Percentiles rank a stretch among this genome's conserved stretches.
Conservation (phyloP, 35 echinoderm and acorn worm genomes). For the Ophiothrix spiculata region DNA sequence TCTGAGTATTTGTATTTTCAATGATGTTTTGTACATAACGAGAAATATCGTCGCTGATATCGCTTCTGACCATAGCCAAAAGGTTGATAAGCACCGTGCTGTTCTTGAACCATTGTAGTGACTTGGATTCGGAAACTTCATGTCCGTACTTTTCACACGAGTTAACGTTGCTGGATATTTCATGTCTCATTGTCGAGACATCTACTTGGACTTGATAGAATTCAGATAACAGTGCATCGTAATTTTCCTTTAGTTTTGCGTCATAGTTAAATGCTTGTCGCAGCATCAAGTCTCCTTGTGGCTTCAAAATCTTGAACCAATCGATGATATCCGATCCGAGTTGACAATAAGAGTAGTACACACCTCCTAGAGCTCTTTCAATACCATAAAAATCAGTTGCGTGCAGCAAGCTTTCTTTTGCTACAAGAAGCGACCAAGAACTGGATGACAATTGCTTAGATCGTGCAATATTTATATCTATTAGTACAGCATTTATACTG, state of each 20-base stretch:
- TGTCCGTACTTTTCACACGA: constrained; percentile 17
- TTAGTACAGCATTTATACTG: constrained; percentile 20
- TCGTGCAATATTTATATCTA: neutral
- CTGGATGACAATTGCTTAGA: neutral
- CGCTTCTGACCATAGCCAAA: neutral
- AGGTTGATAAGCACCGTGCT: constrained; percentile 25
- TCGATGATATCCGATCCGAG: neutral
- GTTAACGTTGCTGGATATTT: constrained; percentile 6
- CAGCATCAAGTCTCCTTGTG: neutral
- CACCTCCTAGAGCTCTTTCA: constrained; percentile 37
- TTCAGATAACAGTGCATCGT: neutral
- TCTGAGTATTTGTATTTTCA: neutral
- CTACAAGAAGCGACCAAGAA: constrained; percentile 18
- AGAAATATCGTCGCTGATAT: neutral
- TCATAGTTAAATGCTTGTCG: constrained; percentile 13
- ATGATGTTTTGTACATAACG: neutral
- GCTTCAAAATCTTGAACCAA: constrained; percentile 24
- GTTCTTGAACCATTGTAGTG: constrained; percentile 39
- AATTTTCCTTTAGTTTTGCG: neutral
- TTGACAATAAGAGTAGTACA: constrained; percentile 23
- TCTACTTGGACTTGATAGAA: neutral
- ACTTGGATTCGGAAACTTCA: neutral
- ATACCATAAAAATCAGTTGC: constrained; percentile 41
- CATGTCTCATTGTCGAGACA: constrained; percentile 3
- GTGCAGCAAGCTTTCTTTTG: constrained; percentile 40